phyloP scores from a whole-genome alignment of 2,797 vertebrate species.

The Molothrus ater region DNA sequence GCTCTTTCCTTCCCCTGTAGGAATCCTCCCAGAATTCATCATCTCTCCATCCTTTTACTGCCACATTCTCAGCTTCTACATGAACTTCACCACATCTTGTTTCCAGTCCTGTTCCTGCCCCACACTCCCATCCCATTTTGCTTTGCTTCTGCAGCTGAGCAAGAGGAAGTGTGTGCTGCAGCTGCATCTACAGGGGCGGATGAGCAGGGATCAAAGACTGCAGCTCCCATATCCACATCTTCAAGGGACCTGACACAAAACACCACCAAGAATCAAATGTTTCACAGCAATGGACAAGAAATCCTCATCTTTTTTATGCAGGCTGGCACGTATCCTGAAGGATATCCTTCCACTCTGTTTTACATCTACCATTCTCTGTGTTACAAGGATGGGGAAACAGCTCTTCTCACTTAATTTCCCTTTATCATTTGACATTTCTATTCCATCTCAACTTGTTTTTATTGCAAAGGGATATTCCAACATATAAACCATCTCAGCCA shows the following conservation, averaged over 20 bases:
- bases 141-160: background rate
- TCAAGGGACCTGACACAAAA: background rate
- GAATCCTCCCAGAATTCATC: background rate
- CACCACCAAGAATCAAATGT: background rate
- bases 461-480: background rate
- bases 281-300: background rate
- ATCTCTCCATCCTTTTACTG: background rate
- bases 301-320: background rate
- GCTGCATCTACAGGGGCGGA: background rate
- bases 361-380: background rate
- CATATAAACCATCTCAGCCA: background rate
- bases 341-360: background rate
- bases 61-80: background rate
- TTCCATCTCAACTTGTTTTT: background rate
- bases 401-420: background rate
- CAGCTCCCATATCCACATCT: background rate
- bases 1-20: background rate
- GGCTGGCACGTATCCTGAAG: background rate
- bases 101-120: background rate
- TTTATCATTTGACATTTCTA: background rate
- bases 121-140: background rate
- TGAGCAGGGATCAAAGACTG: background rate
- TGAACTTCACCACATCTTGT: background rate
- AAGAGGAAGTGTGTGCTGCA: background rate
- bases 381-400: fast-evolving